Evolutionary conservation across 1,140 invertebrate species (phyloP).

Genomic region (Nautilus pompilius): DNA sequence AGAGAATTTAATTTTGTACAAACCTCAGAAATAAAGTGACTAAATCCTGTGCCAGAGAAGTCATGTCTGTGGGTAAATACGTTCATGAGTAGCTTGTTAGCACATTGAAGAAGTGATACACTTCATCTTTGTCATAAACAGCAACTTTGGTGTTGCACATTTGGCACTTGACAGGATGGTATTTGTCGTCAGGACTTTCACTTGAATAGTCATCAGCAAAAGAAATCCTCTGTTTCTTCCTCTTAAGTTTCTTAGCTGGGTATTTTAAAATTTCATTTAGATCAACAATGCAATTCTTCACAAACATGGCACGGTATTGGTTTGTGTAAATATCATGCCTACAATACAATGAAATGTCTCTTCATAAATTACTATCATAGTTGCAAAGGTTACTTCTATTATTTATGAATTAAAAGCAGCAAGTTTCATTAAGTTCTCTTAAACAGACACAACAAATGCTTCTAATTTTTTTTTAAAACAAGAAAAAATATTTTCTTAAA

Average conservation of each 20-base stretch:
- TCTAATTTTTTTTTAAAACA: too few species aligned
- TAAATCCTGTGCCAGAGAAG: too few species aligned
- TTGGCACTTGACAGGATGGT: conserved; percentile 62
- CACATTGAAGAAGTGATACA: conserved; percentile 69
- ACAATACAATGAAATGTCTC: conserved; percentile 29
- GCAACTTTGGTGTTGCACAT: conserved; percentile 64
- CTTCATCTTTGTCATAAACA: conserved; percentile 64
- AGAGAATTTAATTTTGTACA: too few species aligned
- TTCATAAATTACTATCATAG: too few species aligned
- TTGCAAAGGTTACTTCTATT: too few species aligned
- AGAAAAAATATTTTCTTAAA: too few species aligned
- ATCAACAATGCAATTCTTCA: conserved; percentile 62
- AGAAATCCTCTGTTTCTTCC: conserved; percentile 22
- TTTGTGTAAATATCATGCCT: conserved; percentile 62
- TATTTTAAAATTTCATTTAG: conserved; percentile 53
- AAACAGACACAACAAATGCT: too few species aligned
- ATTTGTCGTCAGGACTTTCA: conserved; percentile 46
- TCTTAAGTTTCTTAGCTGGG: conserved; percentile 37
- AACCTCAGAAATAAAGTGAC: too few species aligned
- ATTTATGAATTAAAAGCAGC: too few species aligned
- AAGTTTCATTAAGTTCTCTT: too few species aligned
- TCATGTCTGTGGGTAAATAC: too few species aligned
- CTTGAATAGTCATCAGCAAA: neutral
- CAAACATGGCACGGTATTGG: conserved; percentile 69
- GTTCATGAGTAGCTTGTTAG: too few species aligned